Conservation (phyloP, 2,113 vertebrate species). For the Galeopterus variegatus region DNA sequence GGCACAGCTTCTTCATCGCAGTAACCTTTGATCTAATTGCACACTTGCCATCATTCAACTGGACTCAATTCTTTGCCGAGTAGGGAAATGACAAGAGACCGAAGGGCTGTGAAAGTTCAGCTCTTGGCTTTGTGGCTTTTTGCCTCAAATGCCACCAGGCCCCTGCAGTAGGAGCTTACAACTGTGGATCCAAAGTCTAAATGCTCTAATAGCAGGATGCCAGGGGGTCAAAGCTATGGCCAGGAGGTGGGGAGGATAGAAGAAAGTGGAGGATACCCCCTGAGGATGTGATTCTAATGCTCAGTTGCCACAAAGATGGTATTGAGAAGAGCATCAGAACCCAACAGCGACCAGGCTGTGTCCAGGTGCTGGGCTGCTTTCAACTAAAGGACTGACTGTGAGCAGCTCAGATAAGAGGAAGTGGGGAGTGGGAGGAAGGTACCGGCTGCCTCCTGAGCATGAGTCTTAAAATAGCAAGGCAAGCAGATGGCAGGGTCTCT, state of each 20-base stretch:
- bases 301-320: background rate
- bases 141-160: background rate
- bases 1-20: conserved; percentile 42
- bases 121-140: background rate
- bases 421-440: background rate
- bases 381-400: background rate
- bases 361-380: background rate
- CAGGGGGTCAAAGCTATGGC: background rate
- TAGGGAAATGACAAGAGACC: background rate
- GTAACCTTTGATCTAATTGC: conserved; percentile 81
- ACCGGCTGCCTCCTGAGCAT: background rate
- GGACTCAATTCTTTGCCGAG: background rate
- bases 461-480: background rate
- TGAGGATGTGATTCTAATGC: background rate
- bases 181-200: background rate
- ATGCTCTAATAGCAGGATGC: background rate
- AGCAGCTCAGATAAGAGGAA: background rate
- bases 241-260: background rate
- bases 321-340: background rate
- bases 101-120: background rate
- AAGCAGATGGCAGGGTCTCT: background rate
- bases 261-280: background rate
- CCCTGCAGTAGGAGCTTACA: background rate
- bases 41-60: background rate
- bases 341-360: background rate